Conservation (phyloP, 2,113 vertebrate genomes). For the Hipposideros armiger region DNA sequence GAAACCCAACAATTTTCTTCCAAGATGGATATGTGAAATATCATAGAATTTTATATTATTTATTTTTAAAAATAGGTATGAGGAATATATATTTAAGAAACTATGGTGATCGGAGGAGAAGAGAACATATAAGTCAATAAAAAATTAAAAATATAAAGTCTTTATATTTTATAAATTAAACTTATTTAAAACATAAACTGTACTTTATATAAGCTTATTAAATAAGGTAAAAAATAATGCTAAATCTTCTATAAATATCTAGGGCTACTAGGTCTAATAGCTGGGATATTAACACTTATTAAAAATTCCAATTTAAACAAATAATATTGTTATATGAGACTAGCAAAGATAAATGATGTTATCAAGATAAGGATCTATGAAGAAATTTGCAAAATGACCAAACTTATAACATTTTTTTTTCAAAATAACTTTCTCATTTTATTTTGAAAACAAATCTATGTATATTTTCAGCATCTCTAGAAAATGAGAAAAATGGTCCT, state of each 20-base stretch:
- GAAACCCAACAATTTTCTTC: background rate
- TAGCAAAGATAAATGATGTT: conserved; percentile 52
- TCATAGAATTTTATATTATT: background rate
- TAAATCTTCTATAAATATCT: background rate
- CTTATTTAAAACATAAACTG: background rate
- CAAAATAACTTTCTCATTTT: conserved; percentile 51
- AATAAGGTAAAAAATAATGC: background rate
- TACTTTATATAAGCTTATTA: background rate
- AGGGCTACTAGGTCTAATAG: background rate
- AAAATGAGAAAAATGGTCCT: conserved; percentile 53
- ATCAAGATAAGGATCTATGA: conserved; percentile 45
- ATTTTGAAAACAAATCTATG: conserved; percentile 57
- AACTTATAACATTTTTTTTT: conserved; percentile 25
- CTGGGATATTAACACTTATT: background rate
- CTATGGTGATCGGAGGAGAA: background rate
- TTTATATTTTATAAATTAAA: conserved; percentile 33
- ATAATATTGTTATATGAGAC: background rate
- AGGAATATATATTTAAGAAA: background rate
- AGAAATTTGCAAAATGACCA: conserved; percentile 54
- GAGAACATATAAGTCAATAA: background rate
- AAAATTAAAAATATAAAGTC: background rate
- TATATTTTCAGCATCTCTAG: conserved; percentile 44
- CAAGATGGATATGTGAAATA: background rate
- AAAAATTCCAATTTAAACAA: conserved; percentile 40
- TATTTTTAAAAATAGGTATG: background rate